These are phyloP conservation scores for Mola mola DNA, from an alignment of 2,113 vertebrate species.

Conservation along the genomic window DNA sequence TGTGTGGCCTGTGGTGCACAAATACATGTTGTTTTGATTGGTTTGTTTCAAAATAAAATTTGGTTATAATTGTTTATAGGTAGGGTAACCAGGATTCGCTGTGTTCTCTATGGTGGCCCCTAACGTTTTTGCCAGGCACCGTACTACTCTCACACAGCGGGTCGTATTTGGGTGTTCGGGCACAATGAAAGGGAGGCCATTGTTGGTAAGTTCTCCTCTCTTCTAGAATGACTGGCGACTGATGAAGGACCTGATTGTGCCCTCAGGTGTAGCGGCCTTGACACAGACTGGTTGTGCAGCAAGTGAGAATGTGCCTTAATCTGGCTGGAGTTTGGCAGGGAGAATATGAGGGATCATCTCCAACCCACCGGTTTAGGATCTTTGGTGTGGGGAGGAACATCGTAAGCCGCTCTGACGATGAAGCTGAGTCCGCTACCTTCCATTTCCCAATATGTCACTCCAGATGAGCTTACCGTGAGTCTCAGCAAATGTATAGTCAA, in stretches of 20 bases:
- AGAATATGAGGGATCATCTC: slow-evolving; percentile 17
- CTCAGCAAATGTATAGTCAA: too few relatives aligned
- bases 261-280: slow-evolving; percentile 4
- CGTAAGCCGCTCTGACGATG: not conserved
- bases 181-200: not conserved
- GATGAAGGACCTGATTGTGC: slow-evolving; percentile 12
- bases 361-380: slow-evolving; percentile 27
- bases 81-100: too few relatives aligned
- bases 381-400: slow-evolving; percentile 6
- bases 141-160: slow-evolving; percentile 10
- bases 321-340: slow-evolving; percentile 24
- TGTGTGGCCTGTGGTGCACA: too few relatives aligned
- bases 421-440: not conserved
- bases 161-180: not conserved
- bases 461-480: not conserved
- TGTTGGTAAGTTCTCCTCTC: not conserved
- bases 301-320: slow-evolving; percentile 19
- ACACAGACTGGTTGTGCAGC: slow-evolving; percentile 10
- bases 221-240: not conserved
- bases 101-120: too few relatives aligned
- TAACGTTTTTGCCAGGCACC: not conserved
- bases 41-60: too few relatives aligned
- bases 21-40: too few relatives aligned
- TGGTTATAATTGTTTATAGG: too few relatives aligned
- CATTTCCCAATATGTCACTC: not conserved